Conservation (phyloP, 2,113 vertebrate species). For the Cichladusa arquata region DNA sequence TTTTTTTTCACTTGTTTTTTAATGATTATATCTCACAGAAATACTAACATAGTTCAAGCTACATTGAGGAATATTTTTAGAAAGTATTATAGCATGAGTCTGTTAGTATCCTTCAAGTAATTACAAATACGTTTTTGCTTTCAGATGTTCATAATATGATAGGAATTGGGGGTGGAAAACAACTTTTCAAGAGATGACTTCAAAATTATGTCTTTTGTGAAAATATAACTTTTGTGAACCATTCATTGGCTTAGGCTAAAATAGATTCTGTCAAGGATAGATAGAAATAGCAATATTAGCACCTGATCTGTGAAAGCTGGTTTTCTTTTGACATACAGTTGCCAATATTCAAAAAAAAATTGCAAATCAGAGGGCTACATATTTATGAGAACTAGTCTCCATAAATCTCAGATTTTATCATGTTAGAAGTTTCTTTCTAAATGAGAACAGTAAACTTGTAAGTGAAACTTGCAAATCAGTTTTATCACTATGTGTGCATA, state of each 20-base stretch:
- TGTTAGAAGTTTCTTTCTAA: not conserved
- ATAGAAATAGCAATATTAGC: not conserved
- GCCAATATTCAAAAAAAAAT: not conserved
- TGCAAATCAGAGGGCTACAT: not conserved
- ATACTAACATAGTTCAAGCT: not conserved
- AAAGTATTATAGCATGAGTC: not conserved
- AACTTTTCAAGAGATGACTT: not conserved
- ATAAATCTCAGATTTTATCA: not conserved
- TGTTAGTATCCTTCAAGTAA: not conserved
- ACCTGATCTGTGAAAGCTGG: not conserved
- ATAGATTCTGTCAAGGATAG: not conserved
- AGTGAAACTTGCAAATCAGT: slow-evolving; percentile 50
- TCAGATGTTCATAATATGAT: not conserved
- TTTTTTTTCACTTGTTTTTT: not conserved
- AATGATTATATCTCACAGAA: not conserved
- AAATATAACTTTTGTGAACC: not conserved
- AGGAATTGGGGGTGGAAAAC: not conserved
- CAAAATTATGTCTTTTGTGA: not conserved
- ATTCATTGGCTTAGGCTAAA: not conserved
- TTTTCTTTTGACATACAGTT: not conserved
- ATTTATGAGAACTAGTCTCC: slow-evolving; percentile 32
- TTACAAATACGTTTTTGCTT: not conserved
- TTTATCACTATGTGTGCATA: slow-evolving; percentile 21
- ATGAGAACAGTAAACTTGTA: slow-evolving; percentile 16
- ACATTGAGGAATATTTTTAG: not conserved